phyloP scores from a whole-genome alignment of 1,140 invertebrate genomes.

The Caenorhabditis remanei region DNA sequence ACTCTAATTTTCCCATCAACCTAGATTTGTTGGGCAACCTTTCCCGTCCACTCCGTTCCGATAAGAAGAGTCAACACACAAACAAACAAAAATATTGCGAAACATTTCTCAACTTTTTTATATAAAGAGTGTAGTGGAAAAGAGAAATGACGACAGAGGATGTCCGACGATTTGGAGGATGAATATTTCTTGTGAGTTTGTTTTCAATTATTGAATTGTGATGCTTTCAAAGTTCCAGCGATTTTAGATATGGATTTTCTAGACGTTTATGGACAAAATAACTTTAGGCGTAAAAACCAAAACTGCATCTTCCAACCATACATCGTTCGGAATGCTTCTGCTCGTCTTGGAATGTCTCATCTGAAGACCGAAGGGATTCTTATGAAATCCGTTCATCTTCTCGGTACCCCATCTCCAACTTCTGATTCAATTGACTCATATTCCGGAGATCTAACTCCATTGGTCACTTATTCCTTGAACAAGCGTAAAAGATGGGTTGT shows the following conservation, averaged over 20 bases:
- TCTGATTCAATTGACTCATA: neutral
- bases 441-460: constrained; percentile 7
- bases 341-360: neutral
- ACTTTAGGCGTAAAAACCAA: neutral
- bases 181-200: neutral
- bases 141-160: neutral
- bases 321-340: neutral
- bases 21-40: too few relatives aligned
- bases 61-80: too few relatives aligned
- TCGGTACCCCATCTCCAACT: neutral
- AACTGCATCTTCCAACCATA: neutral
- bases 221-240: neutral
- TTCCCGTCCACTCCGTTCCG: too few relatives aligned
- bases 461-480: neutral
- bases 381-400: constrained; percentile 7
- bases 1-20: too few relatives aligned
- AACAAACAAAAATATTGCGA: too few relatives aligned
- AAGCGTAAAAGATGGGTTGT: constrained; percentile 4
- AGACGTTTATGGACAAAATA: too few relatives aligned
- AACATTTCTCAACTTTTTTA: neutral
- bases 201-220: neutral
- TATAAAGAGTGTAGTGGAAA: neutral
- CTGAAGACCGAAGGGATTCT: neutral
- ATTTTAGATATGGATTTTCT: too few relatives aligned
- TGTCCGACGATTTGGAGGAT: neutral